A percentile compares a stretch with the other conserved stretches of the same genome.
Evolutionary conservation across 2,797 vertebrate species (phyloP).

Genomic region (Enteromius anoplus): DNA sequence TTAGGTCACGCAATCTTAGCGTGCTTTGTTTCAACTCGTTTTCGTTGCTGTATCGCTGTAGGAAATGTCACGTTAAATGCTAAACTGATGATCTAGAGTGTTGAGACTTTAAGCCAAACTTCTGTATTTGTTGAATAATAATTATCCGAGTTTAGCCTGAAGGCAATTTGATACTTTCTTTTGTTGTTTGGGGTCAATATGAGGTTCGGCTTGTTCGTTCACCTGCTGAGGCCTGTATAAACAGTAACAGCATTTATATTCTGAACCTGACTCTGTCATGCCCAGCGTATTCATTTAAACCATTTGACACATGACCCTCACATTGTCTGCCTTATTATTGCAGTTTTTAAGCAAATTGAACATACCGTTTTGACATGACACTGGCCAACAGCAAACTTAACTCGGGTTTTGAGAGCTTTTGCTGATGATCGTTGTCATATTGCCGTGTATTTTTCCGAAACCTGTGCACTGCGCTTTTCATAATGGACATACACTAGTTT

Average conservation of each 20-base stretch:
- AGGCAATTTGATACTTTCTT: conserved; percentile 13
- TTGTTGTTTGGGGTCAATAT: conserved; percentile 32
- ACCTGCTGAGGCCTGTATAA: conserved; percentile 6
- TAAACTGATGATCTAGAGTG: conserved; percentile 3
- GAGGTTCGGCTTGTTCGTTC: conserved; percentile 12
- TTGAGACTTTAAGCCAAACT: background rate
- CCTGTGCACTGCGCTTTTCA: background rate
- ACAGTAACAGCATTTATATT: conserved; percentile 34
- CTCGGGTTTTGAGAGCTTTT: background rate
- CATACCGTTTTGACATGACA: conserved; percentile 21
- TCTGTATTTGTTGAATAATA: conserved; percentile 18
- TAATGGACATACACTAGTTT: background rate
- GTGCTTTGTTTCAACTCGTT: conserved; percentile 6
- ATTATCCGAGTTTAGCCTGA: conserved; percentile 7
- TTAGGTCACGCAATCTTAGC: background rate
- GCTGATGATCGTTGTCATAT: background rate
- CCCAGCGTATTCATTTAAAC: conserved; percentile 18
- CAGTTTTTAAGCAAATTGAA: conserved; percentile 20
- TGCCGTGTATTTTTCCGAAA: background rate
- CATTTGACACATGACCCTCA: conserved; percentile 25
- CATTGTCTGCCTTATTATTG: conserved; percentile 12
- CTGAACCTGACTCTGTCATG: conserved; percentile 2
- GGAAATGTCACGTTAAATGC: conserved; percentile 33
- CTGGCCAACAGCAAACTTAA: conserved; percentile 5
- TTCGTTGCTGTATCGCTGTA: background rate